These are phyloP conservation scores for Pangasianodon gigas DNA, from an alignment of 2,113 vertebrate species.

Conservation along the genomic window DNA sequence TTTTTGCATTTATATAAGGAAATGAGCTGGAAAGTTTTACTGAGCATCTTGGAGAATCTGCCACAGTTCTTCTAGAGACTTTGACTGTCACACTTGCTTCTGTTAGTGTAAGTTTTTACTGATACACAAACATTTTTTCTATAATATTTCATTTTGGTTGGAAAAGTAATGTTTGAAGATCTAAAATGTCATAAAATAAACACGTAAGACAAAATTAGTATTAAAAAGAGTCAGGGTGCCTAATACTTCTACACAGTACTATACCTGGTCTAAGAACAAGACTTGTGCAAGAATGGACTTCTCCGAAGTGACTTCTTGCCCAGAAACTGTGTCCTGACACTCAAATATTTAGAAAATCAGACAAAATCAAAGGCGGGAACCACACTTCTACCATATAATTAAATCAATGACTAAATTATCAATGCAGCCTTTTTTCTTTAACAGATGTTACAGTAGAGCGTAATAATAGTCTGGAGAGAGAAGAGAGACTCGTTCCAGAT, in stretches of 20 bases:
- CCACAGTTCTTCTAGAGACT: background rate
- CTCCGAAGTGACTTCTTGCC: background rate
- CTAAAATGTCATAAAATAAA: background rate
- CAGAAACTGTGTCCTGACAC: background rate
- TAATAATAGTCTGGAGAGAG: conserved; percentile 35
- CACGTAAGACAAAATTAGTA: background rate
- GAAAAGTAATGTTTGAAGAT: too few species aligned
- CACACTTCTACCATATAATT: conserved; percentile 21
- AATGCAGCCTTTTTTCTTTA: conserved; percentile 32
- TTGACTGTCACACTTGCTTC: background rate
- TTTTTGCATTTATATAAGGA: background rate
- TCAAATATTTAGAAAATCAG: conserved; percentile 35
- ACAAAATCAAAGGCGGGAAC: conserved; percentile 2
- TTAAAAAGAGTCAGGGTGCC: background rate
- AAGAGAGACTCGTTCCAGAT: conserved; percentile 29
- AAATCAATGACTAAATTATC: conserved; percentile 42
- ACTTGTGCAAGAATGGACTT: background rate
- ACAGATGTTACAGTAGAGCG: conserved; percentile 24
- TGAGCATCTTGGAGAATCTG: background rate
- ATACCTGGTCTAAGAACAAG: background rate
- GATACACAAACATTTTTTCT: background rate
- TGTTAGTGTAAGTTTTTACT: background rate
- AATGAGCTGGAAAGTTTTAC: background rate
- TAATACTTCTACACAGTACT: background rate
- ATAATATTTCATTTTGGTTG: background rate